Conservation (phyloP, 2,113 vertebrate genomes). For the Psilopsiagon aurifrons region DNA sequence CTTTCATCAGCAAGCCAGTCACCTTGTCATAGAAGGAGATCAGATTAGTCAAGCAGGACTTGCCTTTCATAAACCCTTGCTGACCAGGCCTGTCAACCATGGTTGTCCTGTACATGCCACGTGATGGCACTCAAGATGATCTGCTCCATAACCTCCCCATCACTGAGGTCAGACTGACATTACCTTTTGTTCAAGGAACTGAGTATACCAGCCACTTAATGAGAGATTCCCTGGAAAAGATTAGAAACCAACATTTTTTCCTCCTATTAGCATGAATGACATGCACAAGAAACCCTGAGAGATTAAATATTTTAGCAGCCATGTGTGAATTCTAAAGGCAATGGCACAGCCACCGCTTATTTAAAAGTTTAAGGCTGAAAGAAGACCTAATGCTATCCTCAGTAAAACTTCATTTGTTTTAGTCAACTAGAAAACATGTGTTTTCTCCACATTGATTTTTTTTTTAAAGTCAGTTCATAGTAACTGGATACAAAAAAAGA, state of each 20-base stretch:
- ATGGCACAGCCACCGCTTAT: neutral
- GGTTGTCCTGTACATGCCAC: accelerated
- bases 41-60: neutral
- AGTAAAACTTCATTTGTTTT: neutral
- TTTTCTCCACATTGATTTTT: neutral
- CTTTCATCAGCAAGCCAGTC: neutral
- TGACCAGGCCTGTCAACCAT: neutral
- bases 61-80: neutral
- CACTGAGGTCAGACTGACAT: neutral
- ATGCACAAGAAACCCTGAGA: neutral
- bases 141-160: neutral
- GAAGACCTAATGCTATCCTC: neutral
- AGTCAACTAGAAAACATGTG: neutral
- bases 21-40: neutral
- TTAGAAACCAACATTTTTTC: neutral
- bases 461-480: neutral
- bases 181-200: neutral
- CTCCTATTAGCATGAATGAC: neutral
- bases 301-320: neutral
- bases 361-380: conserved; percentile 17
- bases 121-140: neutral
- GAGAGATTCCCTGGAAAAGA: neutral
- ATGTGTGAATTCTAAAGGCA: neutral
- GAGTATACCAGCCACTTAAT: neutral
- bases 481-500: neutral